Evolutionary conservation across 2,797 vertebrate genomes (phyloP), one percentile per base, ranked within the genome.

Genomic region (Chaenodraco wilsoni): DNA sequence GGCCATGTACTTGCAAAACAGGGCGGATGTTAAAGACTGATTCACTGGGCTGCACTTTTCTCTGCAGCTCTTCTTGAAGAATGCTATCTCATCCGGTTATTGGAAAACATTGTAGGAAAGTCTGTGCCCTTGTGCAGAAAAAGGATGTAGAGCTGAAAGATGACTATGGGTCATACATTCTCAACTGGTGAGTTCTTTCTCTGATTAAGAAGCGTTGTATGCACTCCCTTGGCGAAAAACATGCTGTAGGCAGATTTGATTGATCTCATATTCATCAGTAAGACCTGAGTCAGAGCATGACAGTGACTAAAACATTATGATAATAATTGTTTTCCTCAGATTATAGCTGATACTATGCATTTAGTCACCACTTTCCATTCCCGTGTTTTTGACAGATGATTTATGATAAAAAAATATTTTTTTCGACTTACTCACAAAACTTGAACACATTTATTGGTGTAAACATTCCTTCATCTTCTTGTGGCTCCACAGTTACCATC

Each of bases 11-110:
- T 79, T 56, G 70, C 82, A 84, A 81, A 90, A 85, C 86, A 86
- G 91, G 92, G 92, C 78, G 93, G 89, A 91, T 93, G 84, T 91
- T 88, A 67, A 55, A 69, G 52, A 68, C 66, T 49, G 84, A 79
- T 68, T 73, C 80, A 75, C 65, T 83, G 79, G 65, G 65, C 78
- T 83, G 33, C 80, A 80, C 71, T 75, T 58, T 85, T 87, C 77
- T 86, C 74, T 78, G 67, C 73, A 65, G 73, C 19, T 44, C 45
- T 74, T 74, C 69, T 52, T 74, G 15, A 46, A 89, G 74, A 83
- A 80, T 76, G 74, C 51, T 51, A 48, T 74, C 60, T 79, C 60
- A 51, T 9, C 15, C 19, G 14, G 44, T 15, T 51, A 62, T 21
- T 81, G 54, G 63, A 76, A 71, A 81, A 73, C 71, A 58, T 78